Conservation (phyloP, 2,888 invertebrate genomes). For the Cryptosula pallasiana region DNA sequence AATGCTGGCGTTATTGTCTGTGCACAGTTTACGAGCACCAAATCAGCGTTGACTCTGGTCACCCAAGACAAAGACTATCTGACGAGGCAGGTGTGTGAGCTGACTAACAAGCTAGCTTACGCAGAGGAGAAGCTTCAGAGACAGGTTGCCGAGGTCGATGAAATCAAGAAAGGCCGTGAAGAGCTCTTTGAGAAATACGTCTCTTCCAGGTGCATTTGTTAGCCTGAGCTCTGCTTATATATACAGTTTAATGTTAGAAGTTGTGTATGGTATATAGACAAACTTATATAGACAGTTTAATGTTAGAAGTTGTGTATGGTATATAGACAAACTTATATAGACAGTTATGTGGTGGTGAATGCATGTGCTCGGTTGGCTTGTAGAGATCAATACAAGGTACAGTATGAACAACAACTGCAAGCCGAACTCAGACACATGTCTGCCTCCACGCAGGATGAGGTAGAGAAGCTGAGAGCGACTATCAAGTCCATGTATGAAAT, state of each 20-base stretch:
- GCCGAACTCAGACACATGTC: conserved; percentile 48
- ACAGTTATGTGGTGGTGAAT: no score
- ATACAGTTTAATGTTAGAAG: no score
- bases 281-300: no score
- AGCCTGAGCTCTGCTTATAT: no score
- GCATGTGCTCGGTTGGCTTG: no score
- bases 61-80: conserved; percentile 52
- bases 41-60: conserved; percentile 43
- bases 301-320: no score
- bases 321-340: no score
- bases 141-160: conserved; percentile 42
- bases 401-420: conserved; percentile 49
- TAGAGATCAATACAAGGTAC: conserved; percentile 51
- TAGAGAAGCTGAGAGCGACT: conserved; percentile 46
- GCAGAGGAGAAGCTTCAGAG: conserved; percentile 44
- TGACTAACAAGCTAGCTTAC: conserved; percentile 38
- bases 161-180: conserved; percentile 47
- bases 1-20: no score
- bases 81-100: conserved; percentile 43
- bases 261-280: no score
- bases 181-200: conserved; percentile 54
- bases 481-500: conserved; percentile 52
- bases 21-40: conserved; percentile 37
- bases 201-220: conserved; percentile 48
- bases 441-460: conserved; percentile 45